Percentiles rank a stretch among this genome's conserved stretches.
Evolutionary conservation across 2,113 vertebrate species (phyloP).

Genomic region (Acrocephalus arundinaceus): DNA sequence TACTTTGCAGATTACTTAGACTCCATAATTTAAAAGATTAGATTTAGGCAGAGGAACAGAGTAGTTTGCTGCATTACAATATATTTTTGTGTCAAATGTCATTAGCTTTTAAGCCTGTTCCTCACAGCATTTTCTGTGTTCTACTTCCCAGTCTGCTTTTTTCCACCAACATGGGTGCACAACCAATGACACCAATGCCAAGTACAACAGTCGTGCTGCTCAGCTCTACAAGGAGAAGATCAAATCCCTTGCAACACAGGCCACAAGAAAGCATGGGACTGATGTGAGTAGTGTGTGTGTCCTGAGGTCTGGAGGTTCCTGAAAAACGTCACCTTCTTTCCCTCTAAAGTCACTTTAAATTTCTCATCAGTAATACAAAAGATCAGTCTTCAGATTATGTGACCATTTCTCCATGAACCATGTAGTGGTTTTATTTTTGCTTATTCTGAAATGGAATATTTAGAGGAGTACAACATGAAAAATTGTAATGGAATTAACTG

Average conservation of each 20-base stretch:
- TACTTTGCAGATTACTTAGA: not conserved
- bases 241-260: conserved; percentile 84
- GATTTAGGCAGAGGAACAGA: not conserved
- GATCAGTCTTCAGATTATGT: not conserved
- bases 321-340: not conserved
- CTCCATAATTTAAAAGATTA: not conserved
- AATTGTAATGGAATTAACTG: not conserved
- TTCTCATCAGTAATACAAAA: not conserved
- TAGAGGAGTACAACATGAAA: not conserved
- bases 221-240: conserved; percentile 90
- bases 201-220: conserved; percentile 90
- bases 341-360: not conserved
- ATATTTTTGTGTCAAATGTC: not conserved
- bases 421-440: not conserved
- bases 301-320: not conserved
- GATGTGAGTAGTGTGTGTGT: conserved; percentile 76
- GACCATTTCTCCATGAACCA: not conserved
- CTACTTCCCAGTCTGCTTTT: conserved; percentile 78
- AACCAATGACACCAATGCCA: conserved; percentile 84
- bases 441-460: not conserved
- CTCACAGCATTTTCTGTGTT: not conserved
- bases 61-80: not conserved
- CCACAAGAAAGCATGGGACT: conserved; percentile 85
- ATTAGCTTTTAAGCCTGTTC: not conserved
- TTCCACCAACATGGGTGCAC: conserved; percentile 90